Percentiles rank a stretch among this genome's conserved stretches.
These are phyloP conservation scores for Pogona vitticeps DNA, from an alignment of 2,113 vertebrate genomes.

Conservation along the genomic window DNA sequence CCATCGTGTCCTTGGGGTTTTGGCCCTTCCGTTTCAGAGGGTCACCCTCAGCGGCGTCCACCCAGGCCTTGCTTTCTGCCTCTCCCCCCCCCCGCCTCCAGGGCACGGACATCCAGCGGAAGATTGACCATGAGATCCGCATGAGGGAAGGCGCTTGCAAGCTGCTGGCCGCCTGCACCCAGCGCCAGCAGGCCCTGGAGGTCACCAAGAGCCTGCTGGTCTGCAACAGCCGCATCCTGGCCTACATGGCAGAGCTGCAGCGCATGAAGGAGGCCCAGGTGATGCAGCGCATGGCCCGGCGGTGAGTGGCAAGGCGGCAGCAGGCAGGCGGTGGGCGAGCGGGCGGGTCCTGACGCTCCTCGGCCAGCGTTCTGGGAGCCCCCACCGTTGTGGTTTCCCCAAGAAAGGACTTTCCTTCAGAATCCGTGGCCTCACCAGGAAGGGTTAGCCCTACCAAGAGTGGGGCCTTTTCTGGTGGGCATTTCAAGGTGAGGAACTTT, in stretches of 20 bases:
- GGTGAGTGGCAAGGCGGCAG: slow-evolving; percentile 66
- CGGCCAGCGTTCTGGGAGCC: no score
- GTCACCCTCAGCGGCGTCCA: neutral
- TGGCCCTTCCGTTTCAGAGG: neutral
- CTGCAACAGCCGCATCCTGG: slow-evolving; percentile 89
- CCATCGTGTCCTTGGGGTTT: no score
- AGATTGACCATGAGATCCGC: slow-evolving; percentile 93
- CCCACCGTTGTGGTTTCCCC: no score
- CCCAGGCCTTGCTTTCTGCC: no score
- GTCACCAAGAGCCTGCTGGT: slow-evolving; percentile 90
- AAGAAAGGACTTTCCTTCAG: no score
- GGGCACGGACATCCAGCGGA: slow-evolving; percentile 93
- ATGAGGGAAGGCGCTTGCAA: slow-evolving; percentile 93
- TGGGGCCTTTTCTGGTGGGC: no score
- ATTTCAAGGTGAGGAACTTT: no score
- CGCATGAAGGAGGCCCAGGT: slow-evolving; percentile 92
- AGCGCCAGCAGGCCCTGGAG: slow-evolving; percentile 89
- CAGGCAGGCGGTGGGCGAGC: neutral
- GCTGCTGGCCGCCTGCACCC: slow-evolving; percentile 89
- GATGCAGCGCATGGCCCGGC: slow-evolving; percentile 81
- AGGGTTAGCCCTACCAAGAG: no score
- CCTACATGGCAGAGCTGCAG: slow-evolving; percentile 93
- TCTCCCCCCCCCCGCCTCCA: slow-evolving; percentile 51
- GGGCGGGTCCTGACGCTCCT: neutral
- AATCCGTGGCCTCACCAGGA: no score